Conservation (phyloP, 2,113 vertebrate genomes). For the Neolamprologus devosi region DNA sequence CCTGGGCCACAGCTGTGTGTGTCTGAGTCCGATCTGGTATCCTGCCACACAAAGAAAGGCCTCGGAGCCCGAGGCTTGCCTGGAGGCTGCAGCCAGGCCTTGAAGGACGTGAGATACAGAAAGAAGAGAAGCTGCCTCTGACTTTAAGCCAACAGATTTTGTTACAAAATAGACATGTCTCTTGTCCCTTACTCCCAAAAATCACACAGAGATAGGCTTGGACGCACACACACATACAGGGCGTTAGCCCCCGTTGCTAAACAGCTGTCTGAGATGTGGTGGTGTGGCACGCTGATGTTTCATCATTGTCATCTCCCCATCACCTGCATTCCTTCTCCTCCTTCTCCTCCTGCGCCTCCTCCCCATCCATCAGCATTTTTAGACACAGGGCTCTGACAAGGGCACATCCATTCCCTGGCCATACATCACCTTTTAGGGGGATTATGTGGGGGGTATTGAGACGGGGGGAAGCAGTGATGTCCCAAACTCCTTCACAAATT, state of each 20-base stretch:
- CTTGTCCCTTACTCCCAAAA: not conserved
- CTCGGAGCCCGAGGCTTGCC: conserved; percentile 50
- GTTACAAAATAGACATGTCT: not conserved
- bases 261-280: conserved; percentile 60
- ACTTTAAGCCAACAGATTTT: not conserved
- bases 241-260: conserved; percentile 37
- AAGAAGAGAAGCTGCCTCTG: conserved; percentile 3
- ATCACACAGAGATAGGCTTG: not conserved
- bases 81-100: conserved; percentile 47
- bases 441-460: not conserved
- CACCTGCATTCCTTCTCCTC: conserved; percentile 55
- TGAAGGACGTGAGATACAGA: conserved; percentile 41
- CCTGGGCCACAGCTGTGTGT: conserved; percentile 57
- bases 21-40: conserved; percentile 57
- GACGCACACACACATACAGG: not conserved
- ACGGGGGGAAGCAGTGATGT: not conserved
- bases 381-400: conserved; percentile 61
- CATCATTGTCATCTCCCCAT: conserved; percentile 63
- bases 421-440: conserved; percentile 63
- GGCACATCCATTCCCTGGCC: conserved; percentile 55
- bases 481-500: conserved; percentile 64
- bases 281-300: conserved; percentile 1
- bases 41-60: conserved; percentile 50
- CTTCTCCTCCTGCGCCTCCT: conserved; percentile 14
- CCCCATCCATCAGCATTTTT: conserved; percentile 63